Evolutionary conservation across 2,888 invertebrate species (phyloP).

Genomic region (Ypsolopha sequella): DNA sequence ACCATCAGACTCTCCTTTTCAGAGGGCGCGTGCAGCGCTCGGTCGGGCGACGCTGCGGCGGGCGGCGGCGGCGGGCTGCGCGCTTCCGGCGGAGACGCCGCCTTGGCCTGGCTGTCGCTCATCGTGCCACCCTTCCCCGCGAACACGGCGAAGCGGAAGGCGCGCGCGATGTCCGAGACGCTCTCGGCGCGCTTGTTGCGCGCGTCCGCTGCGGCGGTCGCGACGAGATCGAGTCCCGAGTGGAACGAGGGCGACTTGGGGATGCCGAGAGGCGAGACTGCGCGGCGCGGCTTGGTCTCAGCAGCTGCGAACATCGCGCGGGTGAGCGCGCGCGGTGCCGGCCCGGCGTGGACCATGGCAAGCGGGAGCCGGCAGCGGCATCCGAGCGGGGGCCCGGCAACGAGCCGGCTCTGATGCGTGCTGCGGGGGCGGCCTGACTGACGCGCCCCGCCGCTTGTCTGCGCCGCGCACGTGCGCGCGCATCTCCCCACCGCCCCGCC

Average conservation of each 20-base stretch:
- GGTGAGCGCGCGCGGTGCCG: slow-evolving; percentile 66
- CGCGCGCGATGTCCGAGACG: slow-evolving; percentile 61
- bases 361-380: slow-evolving; percentile 67
- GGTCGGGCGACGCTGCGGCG: slow-evolving; percentile 37
- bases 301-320: slow-evolving; percentile 67
- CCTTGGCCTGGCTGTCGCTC: slow-evolving; percentile 50
- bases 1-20: slow-evolving; percentile 62
- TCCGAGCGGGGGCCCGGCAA: slow-evolving; percentile 43
- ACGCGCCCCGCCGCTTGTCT: slow-evolving; percentile 18
- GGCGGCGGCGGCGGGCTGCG: slow-evolving; percentile 46
- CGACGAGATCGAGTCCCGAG: slow-evolving; percentile 86
- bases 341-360: slow-evolving; percentile 71
- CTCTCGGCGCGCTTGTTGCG: slow-evolving; percentile 58
- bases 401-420: slow-evolving; percentile 18
- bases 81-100: slow-evolving; percentile 53
- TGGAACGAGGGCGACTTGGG: slow-evolving; percentile 92
- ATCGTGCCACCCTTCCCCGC: slow-evolving; percentile 32
- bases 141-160: slow-evolving; percentile 60
- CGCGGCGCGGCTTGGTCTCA: slow-evolving; percentile 63
- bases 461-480: slow-evolving; percentile 25
- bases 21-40: slow-evolving; percentile 29
- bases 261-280: slow-evolving; percentile 77
- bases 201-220: slow-evolving; percentile 59
- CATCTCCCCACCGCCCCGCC: slow-evolving; percentile 9
- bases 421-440: slow-evolving; percentile 62